These are phyloP conservation scores for Lathronympha strigana DNA, from an alignment of 2,888 invertebrate species.

Conservation along the genomic window DNA sequence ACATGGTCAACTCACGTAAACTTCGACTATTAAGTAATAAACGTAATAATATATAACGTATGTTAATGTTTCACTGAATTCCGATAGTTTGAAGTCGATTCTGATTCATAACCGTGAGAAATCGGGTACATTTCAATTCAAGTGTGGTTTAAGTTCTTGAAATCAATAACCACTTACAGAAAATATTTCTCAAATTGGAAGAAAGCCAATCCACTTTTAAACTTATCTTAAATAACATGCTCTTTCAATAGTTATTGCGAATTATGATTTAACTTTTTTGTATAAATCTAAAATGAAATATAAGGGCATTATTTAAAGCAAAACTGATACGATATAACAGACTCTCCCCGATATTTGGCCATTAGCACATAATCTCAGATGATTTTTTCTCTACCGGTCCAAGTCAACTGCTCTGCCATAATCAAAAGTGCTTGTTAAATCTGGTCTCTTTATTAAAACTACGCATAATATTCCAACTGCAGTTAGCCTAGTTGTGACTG, in stretches of 20 bases:
- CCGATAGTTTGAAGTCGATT: background rate
- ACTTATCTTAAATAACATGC: too few relatives aligned
- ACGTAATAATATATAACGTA: background rate
- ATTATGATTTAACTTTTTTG: too few relatives aligned
- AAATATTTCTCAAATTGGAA: too few relatives aligned
- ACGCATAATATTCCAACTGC: constrained; percentile 12
- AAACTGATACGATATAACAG: too few relatives aligned
- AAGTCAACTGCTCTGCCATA: too few relatives aligned
- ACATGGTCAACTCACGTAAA: constrained; percentile 11
- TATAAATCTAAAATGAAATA: too few relatives aligned
- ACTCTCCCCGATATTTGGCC: too few relatives aligned
- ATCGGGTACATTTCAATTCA: background rate
- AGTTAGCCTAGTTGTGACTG: constrained; percentile 20
- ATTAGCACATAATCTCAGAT: too few relatives aligned
- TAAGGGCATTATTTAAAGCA: too few relatives aligned
- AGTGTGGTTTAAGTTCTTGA: background rate
- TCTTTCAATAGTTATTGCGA: too few relatives aligned
- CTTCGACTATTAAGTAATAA: constrained; percentile 13
- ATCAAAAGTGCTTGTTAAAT: constrained; percentile 6
- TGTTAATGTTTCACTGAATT: constrained; percentile 8
- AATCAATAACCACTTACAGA: background rate
- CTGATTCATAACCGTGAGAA: constrained; percentile 17
- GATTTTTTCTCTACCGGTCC: too few relatives aligned
- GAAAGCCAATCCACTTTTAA: too few relatives aligned
- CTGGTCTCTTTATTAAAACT: constrained; percentile 41